Evolutionary conservation across 2,888 invertebrate genomes (phyloP), one percentile per base, ranked within the genome.

Genomic region (Andrena trimmerana): DNA sequence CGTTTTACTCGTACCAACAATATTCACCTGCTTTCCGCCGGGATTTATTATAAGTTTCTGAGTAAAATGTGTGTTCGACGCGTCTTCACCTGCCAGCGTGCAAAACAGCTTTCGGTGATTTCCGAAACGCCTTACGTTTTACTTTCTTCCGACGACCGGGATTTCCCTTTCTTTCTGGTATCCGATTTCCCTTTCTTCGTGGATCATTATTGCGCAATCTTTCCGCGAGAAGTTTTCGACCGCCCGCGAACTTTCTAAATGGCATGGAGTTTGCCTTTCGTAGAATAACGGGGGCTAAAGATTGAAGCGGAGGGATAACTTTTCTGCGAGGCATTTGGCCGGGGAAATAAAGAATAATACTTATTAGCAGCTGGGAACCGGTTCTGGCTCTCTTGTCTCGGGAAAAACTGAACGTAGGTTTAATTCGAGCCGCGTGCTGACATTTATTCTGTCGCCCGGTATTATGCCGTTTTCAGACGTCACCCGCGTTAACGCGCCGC

Each of bases 161-260:
- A 62, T 76, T 75, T 86, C 86, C 62, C 86, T 83, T 86, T 83
- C 81, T 71, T 86, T 54, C 13, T 31, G 31, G 29, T 36, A 66
- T 36, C 36, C 60, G 60, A 27, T 75, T 67, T 83, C 83, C 68
- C 83, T 83, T 84, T 84, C 86, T 74, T 86, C 71, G 57, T 2
- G 60, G 33, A 36, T 65, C 66, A 16, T 10, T n/a, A 29, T 86
- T 86, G 62, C 65, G 57, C 62, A 78, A 86, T 65, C 20, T 4
- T 57, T 59, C 29, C 69, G 33, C n/a, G 67, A 71, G 24, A 5
- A 57, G 27, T 57, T 70, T 69, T 59, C 16, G 48, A 13, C 24
- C 16, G 7, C 16, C 7, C 31, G 0, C 4, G 66, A 16, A 24
- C 50, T 78, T 78, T 52, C 69, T 52, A 70, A 52, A 66, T 7